phyloP scores from a whole-genome alignment of 2,797 vertebrate species.

The Spondyliosoma cantharus region DNA sequence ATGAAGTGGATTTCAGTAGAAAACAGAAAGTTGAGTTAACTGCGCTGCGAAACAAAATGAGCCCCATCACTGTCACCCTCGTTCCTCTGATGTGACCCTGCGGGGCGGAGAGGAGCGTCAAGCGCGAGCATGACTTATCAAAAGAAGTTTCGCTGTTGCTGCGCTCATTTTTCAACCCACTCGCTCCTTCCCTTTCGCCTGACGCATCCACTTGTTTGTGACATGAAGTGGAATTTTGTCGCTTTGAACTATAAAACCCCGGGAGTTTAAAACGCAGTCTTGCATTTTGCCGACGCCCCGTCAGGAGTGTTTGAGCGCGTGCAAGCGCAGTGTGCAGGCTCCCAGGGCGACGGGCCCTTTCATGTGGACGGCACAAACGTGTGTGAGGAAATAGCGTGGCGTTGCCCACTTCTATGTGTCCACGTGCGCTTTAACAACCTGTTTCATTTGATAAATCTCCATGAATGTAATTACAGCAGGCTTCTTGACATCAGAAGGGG shows the following conservation, averaged over 20 bases:
- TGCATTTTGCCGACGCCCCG: slow-evolving; percentile 32
- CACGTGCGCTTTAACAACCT: slow-evolving; percentile 47
- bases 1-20: slow-evolving; percentile 14
- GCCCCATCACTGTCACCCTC: slow-evolving; percentile 44
- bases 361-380: slow-evolving; percentile 38
- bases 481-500: slow-evolving; percentile 19
- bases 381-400: slow-evolving; percentile 30
- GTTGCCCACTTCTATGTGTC: slow-evolving; percentile 51
- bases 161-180: slow-evolving; percentile 57
- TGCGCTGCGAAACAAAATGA: slow-evolving; percentile 21
- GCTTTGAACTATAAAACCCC: slow-evolving; percentile 58
- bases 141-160: slow-evolving; percentile 46
- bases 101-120: slow-evolving; percentile 25
- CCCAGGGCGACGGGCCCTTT: slow-evolving; percentile 34
- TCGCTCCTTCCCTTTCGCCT: slow-evolving; percentile 31
- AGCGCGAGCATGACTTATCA: slow-evolving; percentile 60
- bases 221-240: slow-evolving; percentile 53
- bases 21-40: slow-evolving; percentile 15
- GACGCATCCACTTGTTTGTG: slow-evolving; percentile 57
- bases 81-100: slow-evolving; percentile 57
- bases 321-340: slow-evolving; percentile 32
- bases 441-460: slow-evolving; percentile 49
- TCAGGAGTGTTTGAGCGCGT: slow-evolving; percentile 19
- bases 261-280: slow-evolving; percentile 54
- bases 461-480: slow-evolving; percentile 46